Conservation (phyloP, 2,113 vertebrate species). For the Hypocryptadius cinnamomeus region DNA sequence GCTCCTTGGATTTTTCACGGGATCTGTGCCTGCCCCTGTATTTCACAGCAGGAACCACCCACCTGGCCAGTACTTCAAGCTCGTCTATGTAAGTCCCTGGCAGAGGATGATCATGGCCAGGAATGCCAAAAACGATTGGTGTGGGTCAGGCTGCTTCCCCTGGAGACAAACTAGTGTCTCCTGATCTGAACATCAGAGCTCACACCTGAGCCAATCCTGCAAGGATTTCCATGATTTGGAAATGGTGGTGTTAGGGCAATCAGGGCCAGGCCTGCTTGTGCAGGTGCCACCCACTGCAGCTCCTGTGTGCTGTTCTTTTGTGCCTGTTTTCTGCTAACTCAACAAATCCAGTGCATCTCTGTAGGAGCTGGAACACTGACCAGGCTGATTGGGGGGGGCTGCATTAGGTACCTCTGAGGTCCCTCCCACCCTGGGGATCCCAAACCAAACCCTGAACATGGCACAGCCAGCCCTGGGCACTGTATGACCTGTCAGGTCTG, state of each 20-base stretch:
- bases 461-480: not conserved
- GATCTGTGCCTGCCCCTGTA: not conserved
- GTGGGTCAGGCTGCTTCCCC: not conserved
- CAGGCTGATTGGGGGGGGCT: not conserved
- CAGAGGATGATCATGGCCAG: not conserved
- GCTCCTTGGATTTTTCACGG: not conserved
- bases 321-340: not conserved
- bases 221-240: not conserved
- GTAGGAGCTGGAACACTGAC: not conserved
- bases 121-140: not conserved
- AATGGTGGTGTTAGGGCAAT: not conserved
- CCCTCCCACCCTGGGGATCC: not conserved
- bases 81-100: not conserved
- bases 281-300: not conserved
- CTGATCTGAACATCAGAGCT: not conserved
- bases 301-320: not conserved
- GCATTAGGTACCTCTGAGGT: not conserved
- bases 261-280: not conserved
- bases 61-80: not conserved
- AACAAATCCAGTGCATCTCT: not conserved
- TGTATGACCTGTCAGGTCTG: rapidly evolving
- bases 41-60: not conserved
- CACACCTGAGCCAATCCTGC: not conserved
- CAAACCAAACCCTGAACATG: not conserved
- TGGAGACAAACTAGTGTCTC: not conserved